A percentile compares a stretch with the other conserved stretches of the same genome.
These are phyloP conservation scores for Phengaris arion DNA, from an alignment of 2,888 invertebrate species.

Conservation along the genomic window DNA sequence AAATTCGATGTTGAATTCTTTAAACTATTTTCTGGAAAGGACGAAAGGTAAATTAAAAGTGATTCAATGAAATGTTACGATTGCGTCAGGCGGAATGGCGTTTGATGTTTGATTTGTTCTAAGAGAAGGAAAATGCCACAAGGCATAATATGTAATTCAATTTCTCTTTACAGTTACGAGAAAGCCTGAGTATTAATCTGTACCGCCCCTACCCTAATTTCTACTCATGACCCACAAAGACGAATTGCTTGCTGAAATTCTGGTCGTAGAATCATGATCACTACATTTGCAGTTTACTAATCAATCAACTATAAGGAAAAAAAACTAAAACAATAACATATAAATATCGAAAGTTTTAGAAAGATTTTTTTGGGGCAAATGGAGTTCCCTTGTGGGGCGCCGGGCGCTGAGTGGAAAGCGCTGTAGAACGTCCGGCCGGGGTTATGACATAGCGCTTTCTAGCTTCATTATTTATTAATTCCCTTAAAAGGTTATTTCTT, in stretches of 20 bases:
- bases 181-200: neutral
- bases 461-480: conserved; percentile 6
- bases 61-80: conserved; percentile 12
- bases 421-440: conserved; percentile 48
- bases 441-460: conserved; percentile 19
- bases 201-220: too few relatives aligned
- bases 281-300: too few relatives aligned
- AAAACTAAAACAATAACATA: neutral
- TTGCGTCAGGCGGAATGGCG: neutral
- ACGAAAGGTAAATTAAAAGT: conserved; percentile 8
- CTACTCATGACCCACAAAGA: too few relatives aligned
- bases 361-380: conserved; percentile 64
- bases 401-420: conserved; percentile 64
- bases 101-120: conserved; percentile 20
- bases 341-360: neutral
- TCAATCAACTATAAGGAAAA: too few relatives aligned
- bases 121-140: neutral
- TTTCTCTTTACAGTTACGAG: neutral
- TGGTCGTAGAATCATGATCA: too few relatives aligned
- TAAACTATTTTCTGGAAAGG: neutral
- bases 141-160: neutral
- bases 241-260: too few relatives aligned
- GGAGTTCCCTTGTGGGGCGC: conserved; percentile 65
- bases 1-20: neutral
- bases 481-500: neutral